Evolutionary conservation across 23 tunicate genomes (phyloP), one percentile per base, ranked within the genome.

Genomic region (Ascidia mentula): DNA sequence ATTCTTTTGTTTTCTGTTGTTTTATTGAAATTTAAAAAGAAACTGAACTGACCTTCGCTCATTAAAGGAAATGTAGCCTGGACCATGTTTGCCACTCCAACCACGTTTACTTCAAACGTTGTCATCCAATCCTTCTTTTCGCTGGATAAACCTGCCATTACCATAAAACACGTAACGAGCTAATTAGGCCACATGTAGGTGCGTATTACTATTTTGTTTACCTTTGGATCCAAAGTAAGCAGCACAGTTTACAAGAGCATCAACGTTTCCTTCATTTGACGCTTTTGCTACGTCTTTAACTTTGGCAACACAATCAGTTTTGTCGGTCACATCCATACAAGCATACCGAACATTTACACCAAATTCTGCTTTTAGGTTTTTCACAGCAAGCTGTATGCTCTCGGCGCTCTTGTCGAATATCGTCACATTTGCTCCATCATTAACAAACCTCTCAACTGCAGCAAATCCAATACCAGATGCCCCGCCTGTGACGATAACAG

Each of bases 391-490:
- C 36, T 76, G 46, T 1, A 87, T 80, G 34, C 36, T 46, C 8
- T n/a, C 38, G 69, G 76, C 65, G 46, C 86, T 74, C 0, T 80
- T 77, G 59, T 92, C 97, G 18, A 87, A 34, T 46, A 92, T 77
- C 6, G 82, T 80, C 26, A 92, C 97, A 12, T n/a, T 32, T 6
- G 97, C 97, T 4, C 92, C 97, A 60, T 92, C 97, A 46, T 82
- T 92, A 12, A 80, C 92, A 78, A 92, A 92, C 36, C 92, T 32
- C 82, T 87, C 89, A n/a, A 87, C 97, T 7, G 79, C 59, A 13
- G 97, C 97, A 78, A 79, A 87, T 18, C 97, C 97, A 32, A 92
- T 82, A 37, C 91, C 91, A 15, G 87, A 82, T 26, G 87, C 92
- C 40, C 87, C 92, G 4, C 92, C 92, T 6, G 80, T 69, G 4